phyloP scores from a whole-genome alignment of 2,113 vertebrate genomes.

The Bufo gargarizans region DNA sequence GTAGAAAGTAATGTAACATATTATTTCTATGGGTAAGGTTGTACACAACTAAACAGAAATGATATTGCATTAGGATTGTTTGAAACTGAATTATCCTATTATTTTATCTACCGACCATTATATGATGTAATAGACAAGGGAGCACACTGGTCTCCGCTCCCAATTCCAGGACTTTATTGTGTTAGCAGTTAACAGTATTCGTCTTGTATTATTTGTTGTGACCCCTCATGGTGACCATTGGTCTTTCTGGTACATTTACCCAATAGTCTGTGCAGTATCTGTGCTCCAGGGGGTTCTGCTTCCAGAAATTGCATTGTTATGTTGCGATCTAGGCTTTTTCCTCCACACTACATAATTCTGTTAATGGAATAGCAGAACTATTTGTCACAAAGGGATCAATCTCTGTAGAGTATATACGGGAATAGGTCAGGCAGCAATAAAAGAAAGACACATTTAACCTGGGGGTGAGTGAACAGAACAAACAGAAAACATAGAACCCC shows the following conservation, averaged over 20 bases:
- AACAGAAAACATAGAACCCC: not conserved
- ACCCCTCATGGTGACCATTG: conserved; percentile 2
- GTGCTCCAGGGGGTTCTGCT: conserved; percentile 5
- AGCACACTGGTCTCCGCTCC: not conserved
- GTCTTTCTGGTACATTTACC: conserved; percentile 14
- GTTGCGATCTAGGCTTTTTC: not conserved
- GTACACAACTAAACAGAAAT: too few species aligned
- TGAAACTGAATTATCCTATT: not conserved
- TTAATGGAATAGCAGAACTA: conserved; percentile 43
- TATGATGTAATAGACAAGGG: not conserved
- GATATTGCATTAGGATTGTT: not conserved
- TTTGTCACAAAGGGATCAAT: conserved; percentile 43
- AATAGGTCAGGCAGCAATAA: conserved; percentile 23
- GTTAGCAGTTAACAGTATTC: not conserved
- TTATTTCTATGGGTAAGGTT: too few species aligned
- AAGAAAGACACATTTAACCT: conserved; percentile 6
- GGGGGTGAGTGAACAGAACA: not conserved
- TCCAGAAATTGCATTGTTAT: conserved; percentile 39
- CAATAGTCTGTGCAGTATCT: not conserved
- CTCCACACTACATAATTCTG: conserved; percentile 47
- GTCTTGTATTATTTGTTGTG: conserved; percentile 22
- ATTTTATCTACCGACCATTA: not conserved
- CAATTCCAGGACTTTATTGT: not conserved
- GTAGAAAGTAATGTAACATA: too few species aligned
- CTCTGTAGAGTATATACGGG: conserved; percentile 25